Base-by-base conservation (phyloP, 2,888 invertebrate species). In the Nemapogon koenigi region DNA sequence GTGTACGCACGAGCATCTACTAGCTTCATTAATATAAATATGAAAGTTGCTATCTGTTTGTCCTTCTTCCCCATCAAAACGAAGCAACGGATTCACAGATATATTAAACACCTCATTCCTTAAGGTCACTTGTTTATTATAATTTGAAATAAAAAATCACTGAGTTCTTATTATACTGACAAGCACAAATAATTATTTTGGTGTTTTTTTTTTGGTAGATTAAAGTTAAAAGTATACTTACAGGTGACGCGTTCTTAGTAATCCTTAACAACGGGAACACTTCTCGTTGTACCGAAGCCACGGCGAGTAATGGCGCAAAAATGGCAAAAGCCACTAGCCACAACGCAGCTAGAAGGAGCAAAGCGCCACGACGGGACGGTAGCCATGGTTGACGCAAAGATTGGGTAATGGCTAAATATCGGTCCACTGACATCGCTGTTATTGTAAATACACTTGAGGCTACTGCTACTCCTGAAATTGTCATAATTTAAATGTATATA, bases 391-490 rank as follows among this genome's bases (percentile, higher is more conserved):
- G 84, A 0, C 86, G 82, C 46, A 90, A 84, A 0, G 89, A 88
- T 55, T 87, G 87, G 17, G 88, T 84, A 54, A 90, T 90, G 37
- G 90, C 90, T 39, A 88, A 59, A 50, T 87, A 89, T 37, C 90
- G 81, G 62, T 90, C 90, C 40, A 90, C 81, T 3, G 89, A 88
- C 87, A 90, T 88, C 1, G 88, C 86, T 1, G 88, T 87, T 49
- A 91, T 89, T 1, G 90, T 90, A 59, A 89, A 90, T 35, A 91
- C 87, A 52, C 89, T 89, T 1, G 89, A 87, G 0, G 88, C 87
- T 2, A 90, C 90, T n/a, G 89, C 85, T 16, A 89, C 86, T 38
- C 88, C 89, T 89, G 69, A 1, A 48, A 70, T 55, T 16, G n/a
- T n/a, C n/a, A n/a, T n/a, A n/a, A n/a, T n/a, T n/a, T n/a, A n/a